phyloP scores from a whole-genome alignment of 2,888 invertebrate species.

The Trachelus troglodyta region DNA sequence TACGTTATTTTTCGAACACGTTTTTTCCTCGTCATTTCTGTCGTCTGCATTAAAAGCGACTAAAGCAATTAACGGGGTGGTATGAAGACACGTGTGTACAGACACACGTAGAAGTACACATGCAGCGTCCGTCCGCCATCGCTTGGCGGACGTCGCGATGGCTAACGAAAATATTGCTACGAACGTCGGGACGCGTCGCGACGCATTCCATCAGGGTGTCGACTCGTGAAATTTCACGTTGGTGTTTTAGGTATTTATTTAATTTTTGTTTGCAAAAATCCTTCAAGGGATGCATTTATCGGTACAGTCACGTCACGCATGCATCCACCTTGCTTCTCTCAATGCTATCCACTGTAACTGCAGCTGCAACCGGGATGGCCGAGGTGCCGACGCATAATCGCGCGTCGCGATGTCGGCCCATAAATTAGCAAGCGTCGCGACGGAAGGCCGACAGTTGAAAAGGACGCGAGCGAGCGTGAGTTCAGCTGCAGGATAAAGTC shows the following conservation, averaged over 20 bases:
- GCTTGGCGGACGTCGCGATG: background rate
- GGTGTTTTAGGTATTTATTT: too few species aligned
- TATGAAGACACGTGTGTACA: background rate
- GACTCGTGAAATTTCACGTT: background rate
- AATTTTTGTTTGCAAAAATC: background rate
- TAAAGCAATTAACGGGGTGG: too few species aligned
- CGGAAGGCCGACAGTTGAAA: background rate
- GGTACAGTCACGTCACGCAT: background rate
- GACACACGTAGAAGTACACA: too few species aligned
- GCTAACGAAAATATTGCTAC: background rate
- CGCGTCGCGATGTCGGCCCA: background rate
- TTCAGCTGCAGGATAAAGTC: background rate
- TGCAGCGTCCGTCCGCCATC: background rate
- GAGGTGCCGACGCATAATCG: background rate
- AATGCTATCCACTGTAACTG: background rate
- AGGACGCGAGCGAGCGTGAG: background rate
- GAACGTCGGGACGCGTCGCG: background rate
- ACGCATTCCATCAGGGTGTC: background rate
- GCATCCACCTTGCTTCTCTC: too few species aligned
- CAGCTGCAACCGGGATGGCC: background rate
- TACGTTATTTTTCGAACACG: too few species aligned
- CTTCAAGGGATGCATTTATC: background rate
- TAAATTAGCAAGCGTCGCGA: slow-evolving; percentile 1
- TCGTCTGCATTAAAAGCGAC: too few species aligned
- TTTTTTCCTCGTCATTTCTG: too few species aligned